Base-by-base conservation (phyloP, 2,888 invertebrate species). In the Caenorhabditis imperialis region DNA sequence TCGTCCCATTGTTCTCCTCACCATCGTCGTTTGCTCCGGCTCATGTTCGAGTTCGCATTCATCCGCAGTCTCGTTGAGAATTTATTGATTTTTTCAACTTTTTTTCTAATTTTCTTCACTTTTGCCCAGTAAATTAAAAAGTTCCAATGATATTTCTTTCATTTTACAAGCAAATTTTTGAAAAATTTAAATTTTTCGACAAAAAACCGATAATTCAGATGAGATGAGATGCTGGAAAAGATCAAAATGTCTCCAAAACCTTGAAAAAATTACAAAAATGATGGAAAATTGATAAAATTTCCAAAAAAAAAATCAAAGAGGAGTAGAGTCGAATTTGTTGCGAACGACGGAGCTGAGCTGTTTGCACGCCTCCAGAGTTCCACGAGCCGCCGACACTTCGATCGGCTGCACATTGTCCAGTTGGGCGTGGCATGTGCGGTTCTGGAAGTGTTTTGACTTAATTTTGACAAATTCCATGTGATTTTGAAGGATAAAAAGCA, bases 331-430 rank as follows among this genome's bases (percentile, higher is more conserved):
- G 54, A 77, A 74, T 25, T 63, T 60, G 37, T 78, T 74, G n/a
- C 67, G 57, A 3, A 81, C 45, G 5, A 81, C 23, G 53, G 58
- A 44, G 16, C 70, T 71, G 48, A 78, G 48, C n/a, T 72, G 61
- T 20, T 74, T 70, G 47, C 79, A 78, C 2, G 81, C 79, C 7
- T 48, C 55, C 12, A 80, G 58, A 5, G 80, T 80, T 1, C 78
- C 70, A n/a, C 81, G 65, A 20, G 70, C 60, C 2, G 75, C 27
- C 0, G 76, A 65, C 7, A 82, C 74, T 61, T 86, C 86, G 16
- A 85, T 35, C 20, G 73, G 74, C 44, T 86, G 85, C 10, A 85
- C 81, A 22, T 77, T 70, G 69, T 85, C 84, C 65, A 86, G 50
- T 45, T 79, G 77, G 1, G 85, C 84, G 54, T 85, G 79, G 25